phyloP scores from a whole-genome alignment of 2,113 vertebrate genomes.

The Amphiprion percula region DNA sequence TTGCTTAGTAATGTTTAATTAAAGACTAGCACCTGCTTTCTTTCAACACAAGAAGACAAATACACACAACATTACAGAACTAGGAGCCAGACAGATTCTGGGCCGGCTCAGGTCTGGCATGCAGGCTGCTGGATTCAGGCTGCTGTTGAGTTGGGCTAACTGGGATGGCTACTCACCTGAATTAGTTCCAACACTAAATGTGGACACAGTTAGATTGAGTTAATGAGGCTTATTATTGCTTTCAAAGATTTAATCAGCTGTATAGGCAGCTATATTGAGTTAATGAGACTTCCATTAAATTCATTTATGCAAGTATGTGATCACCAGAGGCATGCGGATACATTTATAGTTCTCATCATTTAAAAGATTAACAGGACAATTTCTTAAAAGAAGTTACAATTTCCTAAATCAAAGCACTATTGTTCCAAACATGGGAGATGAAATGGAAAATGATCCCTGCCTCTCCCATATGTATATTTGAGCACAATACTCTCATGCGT shows the following conservation, averaged over 20 bases:
- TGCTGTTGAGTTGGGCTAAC: not conserved
- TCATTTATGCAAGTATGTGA: slow-evolving; percentile 5
- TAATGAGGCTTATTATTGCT: slow-evolving; percentile 51
- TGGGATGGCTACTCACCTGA: slow-evolving; percentile 19
- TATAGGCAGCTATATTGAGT: slow-evolving; percentile 15
- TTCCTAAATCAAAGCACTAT: not conserved
- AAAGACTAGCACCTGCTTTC: not conserved
- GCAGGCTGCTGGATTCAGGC: slow-evolving; percentile 9
- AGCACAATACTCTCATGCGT: slow-evolving; percentile 48
- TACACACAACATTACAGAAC: not conserved
- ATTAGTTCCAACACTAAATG: slow-evolving; percentile 34
- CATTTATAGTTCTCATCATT: slow-evolving; percentile 1
- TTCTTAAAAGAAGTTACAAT: not conserved
- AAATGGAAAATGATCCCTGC: not conserved
- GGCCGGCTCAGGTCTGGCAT: not conserved
- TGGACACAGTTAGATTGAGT: slow-evolving; percentile 22
- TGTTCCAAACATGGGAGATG: not conserved
- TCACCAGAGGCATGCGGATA: not conserved
- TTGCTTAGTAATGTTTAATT: not conserved
- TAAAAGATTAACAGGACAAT: not conserved
- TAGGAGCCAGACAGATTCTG: not conserved
- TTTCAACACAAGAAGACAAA: slow-evolving; percentile 1
- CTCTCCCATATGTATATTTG: not conserved
- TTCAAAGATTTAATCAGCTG: slow-evolving; percentile 32
- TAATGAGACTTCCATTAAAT: slow-evolving; percentile 38